Conservation (phyloP, 1,140 invertebrate species). For the Drosophila tristis region DNA sequence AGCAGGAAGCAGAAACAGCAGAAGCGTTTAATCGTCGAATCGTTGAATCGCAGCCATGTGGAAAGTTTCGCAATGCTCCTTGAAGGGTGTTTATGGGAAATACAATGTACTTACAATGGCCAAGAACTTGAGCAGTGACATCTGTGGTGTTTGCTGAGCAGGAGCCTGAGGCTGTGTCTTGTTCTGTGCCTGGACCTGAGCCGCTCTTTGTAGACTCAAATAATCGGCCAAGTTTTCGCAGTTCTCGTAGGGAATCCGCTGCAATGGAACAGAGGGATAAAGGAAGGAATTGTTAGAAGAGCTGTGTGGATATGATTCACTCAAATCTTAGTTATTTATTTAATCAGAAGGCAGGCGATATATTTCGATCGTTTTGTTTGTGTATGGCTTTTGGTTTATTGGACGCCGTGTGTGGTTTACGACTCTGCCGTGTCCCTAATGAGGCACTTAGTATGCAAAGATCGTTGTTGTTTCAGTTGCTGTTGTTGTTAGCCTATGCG, state of each 20-base stretch:
- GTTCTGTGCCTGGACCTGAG: constrained; percentile 41
- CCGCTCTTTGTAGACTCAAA: constrained; percentile 71
- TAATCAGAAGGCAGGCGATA: constrained; percentile 68
- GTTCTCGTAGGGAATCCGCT: constrained; percentile 71
- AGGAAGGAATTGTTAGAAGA: constrained; percentile 13
- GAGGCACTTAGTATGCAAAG: constrained; percentile 77
- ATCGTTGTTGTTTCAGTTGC: constrained; percentile 55
- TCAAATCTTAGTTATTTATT: constrained; percentile 55
- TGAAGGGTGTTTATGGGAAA: constrained; percentile 4
- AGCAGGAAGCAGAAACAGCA: constrained; percentile 61
- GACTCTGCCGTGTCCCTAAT: constrained; percentile 67
- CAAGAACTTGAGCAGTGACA: constrained; percentile 87
- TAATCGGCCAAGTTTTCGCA: constrained; percentile 77
- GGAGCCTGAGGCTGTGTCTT: constrained; percentile 19
- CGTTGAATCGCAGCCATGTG: not conserved
- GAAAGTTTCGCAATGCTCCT: constrained; percentile 34
- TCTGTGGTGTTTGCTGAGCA: constrained; percentile 70
- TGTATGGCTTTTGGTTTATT: constrained; percentile 56
- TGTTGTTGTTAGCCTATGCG: constrained; percentile 10
- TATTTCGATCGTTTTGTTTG: constrained; percentile 56
- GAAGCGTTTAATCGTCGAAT: no score
- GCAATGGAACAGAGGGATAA: constrained; percentile 33
- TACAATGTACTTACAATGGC: constrained; percentile 86
- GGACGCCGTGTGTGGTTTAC: constrained; percentile 71
- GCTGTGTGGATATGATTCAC: constrained; percentile 43